These are phyloP conservation scores for Pomatostomus ruficeps DNA, from an alignment of 2,113 vertebrate genomes.

Conservation along the genomic window DNA sequence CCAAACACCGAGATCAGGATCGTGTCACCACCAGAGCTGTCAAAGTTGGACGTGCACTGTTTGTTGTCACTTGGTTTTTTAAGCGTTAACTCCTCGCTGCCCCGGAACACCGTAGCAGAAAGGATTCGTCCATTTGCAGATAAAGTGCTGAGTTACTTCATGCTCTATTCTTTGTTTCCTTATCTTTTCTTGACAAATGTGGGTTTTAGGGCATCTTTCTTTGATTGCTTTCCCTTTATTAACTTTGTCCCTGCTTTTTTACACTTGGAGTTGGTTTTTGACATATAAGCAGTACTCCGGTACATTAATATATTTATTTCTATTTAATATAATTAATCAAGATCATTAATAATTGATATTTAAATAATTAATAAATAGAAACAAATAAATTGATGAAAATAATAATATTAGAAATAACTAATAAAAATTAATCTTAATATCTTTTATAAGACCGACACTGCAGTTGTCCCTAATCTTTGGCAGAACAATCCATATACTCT, in stretches of 20 bases:
- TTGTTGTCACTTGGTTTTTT: neutral
- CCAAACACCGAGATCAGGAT: neutral
- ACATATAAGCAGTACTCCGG: neutral
- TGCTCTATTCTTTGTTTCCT: neutral
- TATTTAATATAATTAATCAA: too few species aligned
- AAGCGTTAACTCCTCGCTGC: neutral
- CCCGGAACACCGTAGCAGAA: neutral
- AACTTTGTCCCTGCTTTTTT: neutral
- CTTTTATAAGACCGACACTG: neutral
- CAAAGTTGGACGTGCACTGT: neutral
- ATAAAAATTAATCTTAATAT: too few species aligned
- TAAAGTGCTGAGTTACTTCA: neutral
- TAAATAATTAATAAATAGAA: too few species aligned
- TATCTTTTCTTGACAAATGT: neutral
- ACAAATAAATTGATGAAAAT: too few species aligned
- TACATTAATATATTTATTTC: neutral
- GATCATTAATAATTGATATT: too few species aligned
- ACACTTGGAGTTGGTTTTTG: neutral
- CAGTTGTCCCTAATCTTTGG: neutral
- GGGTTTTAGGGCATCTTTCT: neutral
- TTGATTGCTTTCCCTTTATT: neutral
- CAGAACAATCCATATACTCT: neutral
- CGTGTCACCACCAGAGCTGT: neutral
- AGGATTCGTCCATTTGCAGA: neutral
- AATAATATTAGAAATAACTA: too few species aligned